phyloP scores from a whole-genome alignment of 2,113 vertebrate species.

The Ramphastos sulfuratus region DNA sequence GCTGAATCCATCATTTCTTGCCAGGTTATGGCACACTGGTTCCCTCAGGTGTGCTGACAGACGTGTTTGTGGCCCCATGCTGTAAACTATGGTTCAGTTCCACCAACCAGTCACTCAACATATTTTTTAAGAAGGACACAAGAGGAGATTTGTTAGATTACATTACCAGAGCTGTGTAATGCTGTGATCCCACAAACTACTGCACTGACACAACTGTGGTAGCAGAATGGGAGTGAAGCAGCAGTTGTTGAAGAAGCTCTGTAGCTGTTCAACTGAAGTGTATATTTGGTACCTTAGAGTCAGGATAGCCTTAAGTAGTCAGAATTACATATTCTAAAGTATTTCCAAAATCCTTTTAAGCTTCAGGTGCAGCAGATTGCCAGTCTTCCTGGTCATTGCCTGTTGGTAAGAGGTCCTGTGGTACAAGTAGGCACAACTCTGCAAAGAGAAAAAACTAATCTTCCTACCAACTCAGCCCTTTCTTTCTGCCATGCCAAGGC shows the following conservation, averaged over 20 bases:
- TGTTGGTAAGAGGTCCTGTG: background rate
- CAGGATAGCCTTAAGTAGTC: background rate
- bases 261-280: background rate
- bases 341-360: background rate
- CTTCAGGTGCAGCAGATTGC: background rate
- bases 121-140: background rate
- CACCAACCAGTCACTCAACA: background rate
- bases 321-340: background rate
- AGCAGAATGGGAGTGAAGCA: background rate
- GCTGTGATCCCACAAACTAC: background rate
- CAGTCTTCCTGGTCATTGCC: background rate
- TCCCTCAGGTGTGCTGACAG: constrained; percentile 51
- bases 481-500: background rate
- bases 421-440: background rate
- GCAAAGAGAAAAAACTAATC: background rate
- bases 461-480: rapidly evolving
- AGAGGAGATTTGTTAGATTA: background rate
- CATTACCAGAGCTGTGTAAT: background rate
- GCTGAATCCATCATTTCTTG: background rate
- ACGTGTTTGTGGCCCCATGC: rapidly evolving
- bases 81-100: background rate
- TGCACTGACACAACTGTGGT: background rate
- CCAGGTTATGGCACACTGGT: background rate
- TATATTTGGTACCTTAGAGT: background rate
- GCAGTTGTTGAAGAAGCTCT: background rate